Evolutionary conservation across 2,797 vertebrate species (phyloP).

Genomic region (Martes flavigula): DNA sequence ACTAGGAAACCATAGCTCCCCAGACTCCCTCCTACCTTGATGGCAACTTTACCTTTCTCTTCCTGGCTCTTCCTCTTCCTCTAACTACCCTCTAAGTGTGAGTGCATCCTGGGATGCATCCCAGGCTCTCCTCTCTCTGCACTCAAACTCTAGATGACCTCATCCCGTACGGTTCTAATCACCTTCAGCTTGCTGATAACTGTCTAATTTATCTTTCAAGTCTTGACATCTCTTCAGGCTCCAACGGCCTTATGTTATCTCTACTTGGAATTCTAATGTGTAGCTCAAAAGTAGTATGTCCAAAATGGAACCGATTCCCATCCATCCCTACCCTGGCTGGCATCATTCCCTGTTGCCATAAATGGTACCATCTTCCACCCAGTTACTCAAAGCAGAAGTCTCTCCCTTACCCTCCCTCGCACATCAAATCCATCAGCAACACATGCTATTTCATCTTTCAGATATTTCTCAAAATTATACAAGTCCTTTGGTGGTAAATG

Average conservation of each 20-base stretch:
- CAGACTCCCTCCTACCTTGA: not conserved
- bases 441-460: not conserved
- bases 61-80: not conserved
- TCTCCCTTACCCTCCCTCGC: not conserved
- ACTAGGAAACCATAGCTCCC: not conserved
- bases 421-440: conserved; percentile 18
- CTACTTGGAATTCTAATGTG: conserved; percentile 24
- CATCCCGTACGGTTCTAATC: conserved; percentile 41
- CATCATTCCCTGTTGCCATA: not conserved
- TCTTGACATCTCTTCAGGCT: conserved; percentile 18
- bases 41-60: not conserved
- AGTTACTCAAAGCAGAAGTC: conserved; percentile 10
- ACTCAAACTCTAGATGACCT: conserved; percentile 53
- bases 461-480: not conserved
- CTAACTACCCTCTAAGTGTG: not conserved
- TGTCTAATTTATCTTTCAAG: conserved; percentile 53
- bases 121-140: not conserved
- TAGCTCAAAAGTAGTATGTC: not conserved
- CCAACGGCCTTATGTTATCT: conserved; percentile 44
- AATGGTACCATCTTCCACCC: conserved; percentile 21
- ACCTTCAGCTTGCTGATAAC: conserved; percentile 28
- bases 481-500: not conserved
- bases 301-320: not conserved
- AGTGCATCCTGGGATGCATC: not conserved
- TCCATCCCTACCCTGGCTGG: not conserved